Conservation (phyloP, 2,797 vertebrate genomes). For the Danionella dracula region DNA sequence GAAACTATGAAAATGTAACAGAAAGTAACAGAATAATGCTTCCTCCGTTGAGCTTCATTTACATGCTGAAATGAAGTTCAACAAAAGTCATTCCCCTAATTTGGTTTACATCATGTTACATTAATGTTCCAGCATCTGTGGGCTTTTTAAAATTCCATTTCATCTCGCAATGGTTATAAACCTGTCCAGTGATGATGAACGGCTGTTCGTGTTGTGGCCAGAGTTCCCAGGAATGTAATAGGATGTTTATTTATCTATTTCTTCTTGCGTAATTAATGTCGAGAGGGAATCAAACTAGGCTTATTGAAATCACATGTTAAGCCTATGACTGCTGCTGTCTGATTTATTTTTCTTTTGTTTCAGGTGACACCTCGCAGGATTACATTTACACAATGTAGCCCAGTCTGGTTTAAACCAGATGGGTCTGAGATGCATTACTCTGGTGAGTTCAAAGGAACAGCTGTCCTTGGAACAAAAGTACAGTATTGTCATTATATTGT, state of each 20-base stretch:
- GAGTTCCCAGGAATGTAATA: neutral
- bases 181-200: slow-evolving; percentile 13
- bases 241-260: slow-evolving; percentile 13
- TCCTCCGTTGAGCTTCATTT: neutral
- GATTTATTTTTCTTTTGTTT: neutral
- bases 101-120: too few relatives aligned
- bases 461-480: neutral
- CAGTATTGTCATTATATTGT: neutral
- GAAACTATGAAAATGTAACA: neutral
- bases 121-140: slow-evolving; percentile 6
- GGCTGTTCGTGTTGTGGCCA: neutral
- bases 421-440: neutral
- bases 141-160: slow-evolving; percentile 18
- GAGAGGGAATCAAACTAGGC: neutral
- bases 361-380: slow-evolving; percentile 1
- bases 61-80: neutral
- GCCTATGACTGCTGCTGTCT: neutral
- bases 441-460: neutral
- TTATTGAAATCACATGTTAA: slow-evolving; percentile 2
- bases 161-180: slow-evolving; percentile 20
- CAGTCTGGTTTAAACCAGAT: slow-evolving; percentile 14
- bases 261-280: neutral
- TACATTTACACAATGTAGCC: neutral
- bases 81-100: neutral
- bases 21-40: neutral